Evolutionary conservation across 2,888 invertebrate species (phyloP).

Genomic region (Tinea pellionella): DNA sequence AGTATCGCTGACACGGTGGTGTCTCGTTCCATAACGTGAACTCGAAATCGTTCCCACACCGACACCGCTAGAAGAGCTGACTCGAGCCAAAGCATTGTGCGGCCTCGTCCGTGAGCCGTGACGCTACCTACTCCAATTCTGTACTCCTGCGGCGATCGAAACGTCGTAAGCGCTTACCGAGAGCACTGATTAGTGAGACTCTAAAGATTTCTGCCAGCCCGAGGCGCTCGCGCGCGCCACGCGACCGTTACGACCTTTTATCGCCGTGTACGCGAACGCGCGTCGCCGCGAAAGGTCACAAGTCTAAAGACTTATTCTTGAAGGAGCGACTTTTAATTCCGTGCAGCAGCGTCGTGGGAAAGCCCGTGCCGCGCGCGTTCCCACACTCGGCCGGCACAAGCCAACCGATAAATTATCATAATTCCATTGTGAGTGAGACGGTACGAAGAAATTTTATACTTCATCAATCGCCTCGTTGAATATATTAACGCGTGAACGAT

Average conservation of each 20-base stretch:
- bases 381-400: conserved; percentile 69
- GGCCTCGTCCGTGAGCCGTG: conserved; percentile 36
- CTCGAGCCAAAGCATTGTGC: conserved; percentile 62
- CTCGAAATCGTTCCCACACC: conserved; percentile 4
- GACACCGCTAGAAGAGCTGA: conserved; percentile 23
- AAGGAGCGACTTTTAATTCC: conserved; percentile 39
- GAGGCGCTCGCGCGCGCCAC: conserved; percentile 21
- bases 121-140: conserved; percentile 70
- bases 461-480: conserved; percentile 68
- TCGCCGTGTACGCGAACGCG: conserved; percentile 16
- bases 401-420: conserved; percentile 71
- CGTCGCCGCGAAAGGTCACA: conserved; percentile 34
- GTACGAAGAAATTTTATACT: conserved; percentile 70
- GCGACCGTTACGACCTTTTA: conserved; percentile 38
- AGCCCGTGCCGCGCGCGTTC: conserved; percentile 68
- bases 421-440: conserved; percentile 70
- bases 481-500: conserved; percentile 65
- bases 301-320: conserved; percentile 29
- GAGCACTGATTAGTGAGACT: conserved; percentile 24
- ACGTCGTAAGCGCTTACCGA: conserved; percentile 40
- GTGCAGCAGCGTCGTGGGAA: conserved; percentile 57
- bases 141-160: conserved; percentile 39
- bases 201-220: conserved; percentile 19
- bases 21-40: not conserved
- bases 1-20: not conserved